These are phyloP conservation scores for Bombus waltoni DNA, from an alignment of 1,140 invertebrate genomes.

Conservation along the genomic window DNA sequence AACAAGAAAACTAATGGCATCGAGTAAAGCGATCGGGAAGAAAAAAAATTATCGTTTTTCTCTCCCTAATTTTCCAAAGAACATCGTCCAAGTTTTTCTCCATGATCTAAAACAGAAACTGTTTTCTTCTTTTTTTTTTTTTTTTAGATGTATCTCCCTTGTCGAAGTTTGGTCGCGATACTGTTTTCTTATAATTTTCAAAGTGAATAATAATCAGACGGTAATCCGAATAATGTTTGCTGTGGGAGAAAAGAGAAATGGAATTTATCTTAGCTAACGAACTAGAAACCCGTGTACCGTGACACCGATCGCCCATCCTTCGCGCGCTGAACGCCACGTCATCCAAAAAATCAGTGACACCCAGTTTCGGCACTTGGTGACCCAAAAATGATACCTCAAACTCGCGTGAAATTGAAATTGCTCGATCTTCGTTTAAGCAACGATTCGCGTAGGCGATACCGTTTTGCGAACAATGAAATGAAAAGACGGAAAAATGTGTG, in stretches of 20 bases:
- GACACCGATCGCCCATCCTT: slow-evolving; percentile 27
- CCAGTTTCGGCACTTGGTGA: neutral
- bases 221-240: neutral
- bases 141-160: rapidly evolving
- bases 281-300: slow-evolving; percentile 15
- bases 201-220: neutral
- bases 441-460: no score
- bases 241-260: neutral
- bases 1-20: neutral
- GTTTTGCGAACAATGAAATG: neutral
- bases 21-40: neutral
- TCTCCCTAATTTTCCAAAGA: neutral
- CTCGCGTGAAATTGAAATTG: neutral
- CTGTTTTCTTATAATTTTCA: neutral
- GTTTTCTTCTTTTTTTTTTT: neutral
- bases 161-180: neutral
- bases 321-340: slow-evolving; percentile 4
- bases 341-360: slow-evolving; percentile 14
- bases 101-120: neutral
- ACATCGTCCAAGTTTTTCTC: no score
- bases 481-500: neutral
- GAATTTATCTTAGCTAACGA: slow-evolving; percentile 7
- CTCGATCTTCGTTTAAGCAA: neutral
- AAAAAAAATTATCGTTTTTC: neutral
- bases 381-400: neutral